Evolutionary conservation across 2,113 vertebrate species (phyloP).

Genomic region (Bufo gargarizans): DNA sequence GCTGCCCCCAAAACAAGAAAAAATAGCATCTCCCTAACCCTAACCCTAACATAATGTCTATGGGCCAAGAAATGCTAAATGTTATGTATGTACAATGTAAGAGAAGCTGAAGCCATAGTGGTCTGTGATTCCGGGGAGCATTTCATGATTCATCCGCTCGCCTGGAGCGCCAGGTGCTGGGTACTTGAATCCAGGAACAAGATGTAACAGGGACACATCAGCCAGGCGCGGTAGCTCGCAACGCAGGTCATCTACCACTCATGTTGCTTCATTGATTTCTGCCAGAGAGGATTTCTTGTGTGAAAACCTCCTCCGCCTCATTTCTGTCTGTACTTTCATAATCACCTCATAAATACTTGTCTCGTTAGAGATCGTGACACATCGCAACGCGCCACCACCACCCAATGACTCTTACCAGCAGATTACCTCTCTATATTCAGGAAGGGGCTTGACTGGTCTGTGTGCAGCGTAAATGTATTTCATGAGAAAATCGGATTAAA

Average conservation of each 20-base stretch:
- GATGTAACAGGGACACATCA: constrained; percentile 17
- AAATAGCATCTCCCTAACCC: too few relatives aligned
- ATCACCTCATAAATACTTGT: neutral
- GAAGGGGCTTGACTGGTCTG: too few relatives aligned
- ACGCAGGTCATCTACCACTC: neutral
- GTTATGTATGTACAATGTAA: too few relatives aligned
- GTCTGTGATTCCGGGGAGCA: neutral
- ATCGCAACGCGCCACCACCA: neutral
- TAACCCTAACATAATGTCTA: too few relatives aligned
- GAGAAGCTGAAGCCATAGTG: neutral
- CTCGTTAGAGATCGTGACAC: neutral
- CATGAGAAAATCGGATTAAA: too few relatives aligned
- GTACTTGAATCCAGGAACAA: neutral
- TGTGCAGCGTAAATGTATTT: too few relatives aligned
- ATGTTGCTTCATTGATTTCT: constrained; percentile 39
- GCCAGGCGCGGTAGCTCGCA: neutral
- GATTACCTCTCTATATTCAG: neutral
- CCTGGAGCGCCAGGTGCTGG: neutral
- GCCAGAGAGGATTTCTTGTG: neutral
- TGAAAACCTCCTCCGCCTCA: neutral
- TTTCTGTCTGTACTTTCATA: neutral
- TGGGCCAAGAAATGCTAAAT: too few relatives aligned
- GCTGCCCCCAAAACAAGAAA: too few relatives aligned
- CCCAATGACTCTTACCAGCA: neutral
- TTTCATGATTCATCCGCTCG: neutral